Evolutionary conservation across 2,113 vertebrate genomes (phyloP).

Genomic region (Dasypus novemcinctus): DNA sequence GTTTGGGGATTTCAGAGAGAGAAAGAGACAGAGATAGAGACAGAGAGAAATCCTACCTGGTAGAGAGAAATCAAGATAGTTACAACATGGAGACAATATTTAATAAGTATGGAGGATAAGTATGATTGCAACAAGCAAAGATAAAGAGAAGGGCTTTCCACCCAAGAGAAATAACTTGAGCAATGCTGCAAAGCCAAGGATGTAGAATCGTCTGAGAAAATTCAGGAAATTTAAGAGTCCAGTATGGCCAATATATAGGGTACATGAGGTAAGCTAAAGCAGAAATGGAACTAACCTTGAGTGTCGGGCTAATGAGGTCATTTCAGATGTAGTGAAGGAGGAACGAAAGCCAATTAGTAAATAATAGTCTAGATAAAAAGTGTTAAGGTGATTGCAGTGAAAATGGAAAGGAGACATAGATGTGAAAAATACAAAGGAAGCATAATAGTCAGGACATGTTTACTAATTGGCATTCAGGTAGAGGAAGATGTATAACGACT

Average conservation of each 20-base stretch:
- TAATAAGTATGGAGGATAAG: background rate
- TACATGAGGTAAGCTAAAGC: background rate
- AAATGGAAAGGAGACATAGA: background rate
- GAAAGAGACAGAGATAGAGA: background rate
- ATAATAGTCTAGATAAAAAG: background rate
- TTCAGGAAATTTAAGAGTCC: background rate
- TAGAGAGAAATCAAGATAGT: background rate
- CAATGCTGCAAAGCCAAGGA: background rate
- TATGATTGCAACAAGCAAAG: background rate
- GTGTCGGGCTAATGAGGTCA: background rate
- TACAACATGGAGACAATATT: background rate
- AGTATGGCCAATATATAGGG: background rate
- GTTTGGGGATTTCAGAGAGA: background rate
- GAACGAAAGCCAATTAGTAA: background rate
- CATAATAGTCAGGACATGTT: background rate
- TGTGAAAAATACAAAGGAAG: background rate
- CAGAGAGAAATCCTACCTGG: background rate
- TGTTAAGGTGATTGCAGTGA: background rate
- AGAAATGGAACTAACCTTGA: background rate
- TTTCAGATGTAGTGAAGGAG: background rate
- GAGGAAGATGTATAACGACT: background rate
- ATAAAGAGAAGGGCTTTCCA: background rate
- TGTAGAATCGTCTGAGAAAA: background rate
- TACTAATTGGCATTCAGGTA: background rate
- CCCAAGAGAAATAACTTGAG: background rate